Conservation (phyloP, 1,140 invertebrate species). For the Solenopsis fugax region DNA sequence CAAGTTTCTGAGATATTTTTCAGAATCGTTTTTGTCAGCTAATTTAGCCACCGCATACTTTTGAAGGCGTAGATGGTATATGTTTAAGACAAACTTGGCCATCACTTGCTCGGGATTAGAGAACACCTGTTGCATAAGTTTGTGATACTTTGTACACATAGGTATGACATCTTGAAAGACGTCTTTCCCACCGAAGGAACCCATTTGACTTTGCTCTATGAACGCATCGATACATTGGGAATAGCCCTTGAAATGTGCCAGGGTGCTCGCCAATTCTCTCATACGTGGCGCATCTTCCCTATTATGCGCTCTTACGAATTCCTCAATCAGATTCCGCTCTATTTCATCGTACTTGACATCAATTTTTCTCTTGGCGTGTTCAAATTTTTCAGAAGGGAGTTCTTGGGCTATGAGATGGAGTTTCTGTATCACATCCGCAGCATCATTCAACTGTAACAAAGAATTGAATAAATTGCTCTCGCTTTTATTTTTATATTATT, state of each 20-base stretch:
- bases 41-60: slow-evolving; percentile 94
- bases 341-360: slow-evolving; percentile 98
- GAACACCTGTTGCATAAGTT: slow-evolving; percentile 97
- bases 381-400: slow-evolving; percentile 95
- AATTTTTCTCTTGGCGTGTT: slow-evolving; percentile 96
- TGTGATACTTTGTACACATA: slow-evolving; percentile 95
- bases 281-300: slow-evolving; percentile 94
- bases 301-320: slow-evolving; percentile 96
- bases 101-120: slow-evolving; percentile 99
- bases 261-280: slow-evolving; percentile 96
- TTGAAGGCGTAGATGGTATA: slow-evolving; percentile 97
- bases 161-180: slow-evolving; percentile 97
- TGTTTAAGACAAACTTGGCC: slow-evolving; percentile 98
- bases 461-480: background rate
- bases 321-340: slow-evolving; percentile 96
- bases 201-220: slow-evolving; percentile 98
- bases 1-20: slow-evolving; percentile 95
- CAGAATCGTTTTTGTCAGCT: slow-evolving; percentile 92
- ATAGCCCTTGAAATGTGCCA: slow-evolving; percentile 98
- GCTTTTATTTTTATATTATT: slow-evolving; percentile 1
- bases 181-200: slow-evolving; percentile 92
- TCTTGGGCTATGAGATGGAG: slow-evolving; percentile 98
- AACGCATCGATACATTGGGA: slow-evolving; percentile 98
- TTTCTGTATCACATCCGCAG: slow-evolving; percentile 99
- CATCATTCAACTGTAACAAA: slow-evolving; percentile 93